Evolutionary conservation across 2,113 vertebrate species (phyloP).

Genomic region (Podiceps cristatus): DNA sequence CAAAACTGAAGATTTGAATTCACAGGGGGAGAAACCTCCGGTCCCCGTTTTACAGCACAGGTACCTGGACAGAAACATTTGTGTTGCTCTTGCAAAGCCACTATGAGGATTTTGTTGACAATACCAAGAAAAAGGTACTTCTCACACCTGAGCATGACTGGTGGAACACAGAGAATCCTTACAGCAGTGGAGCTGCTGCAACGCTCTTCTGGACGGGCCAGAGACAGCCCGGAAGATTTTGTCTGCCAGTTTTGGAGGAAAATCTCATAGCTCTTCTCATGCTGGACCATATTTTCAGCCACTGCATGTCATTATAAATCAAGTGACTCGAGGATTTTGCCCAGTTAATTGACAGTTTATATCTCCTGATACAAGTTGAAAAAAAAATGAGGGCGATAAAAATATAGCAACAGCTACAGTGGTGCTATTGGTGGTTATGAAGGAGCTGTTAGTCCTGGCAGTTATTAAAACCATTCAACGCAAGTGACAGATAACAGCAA

Average conservation of each 20-base stretch:
- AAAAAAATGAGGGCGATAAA: not conserved
- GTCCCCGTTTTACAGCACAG: not conserved
- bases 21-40: not conserved
- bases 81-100: not conserved
- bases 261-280: not conserved
- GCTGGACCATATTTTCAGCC: not conserved
- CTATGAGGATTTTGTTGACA: not conserved
- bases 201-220: not conserved
- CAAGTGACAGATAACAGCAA: slow-evolving; percentile 16
- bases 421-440: not conserved
- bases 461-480: not conserved
- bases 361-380: not conserved
- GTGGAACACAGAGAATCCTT: not conserved
- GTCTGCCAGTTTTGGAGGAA: not conserved
- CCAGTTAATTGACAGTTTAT: not conserved
- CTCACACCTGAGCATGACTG: not conserved
- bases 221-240: not conserved
- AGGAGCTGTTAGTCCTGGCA: not conserved
- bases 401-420: not conserved
- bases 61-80: not conserved
- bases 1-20: not conserved
- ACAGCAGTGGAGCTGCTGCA: not conserved
- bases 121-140: not conserved
- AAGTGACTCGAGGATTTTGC: not conserved
- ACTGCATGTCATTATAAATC: not conserved